Percentiles rank a stretch among this genome's conserved stretches.
Conservation (phyloP, 2,797 vertebrate species). For the Xyrichtys novacula region DNA sequence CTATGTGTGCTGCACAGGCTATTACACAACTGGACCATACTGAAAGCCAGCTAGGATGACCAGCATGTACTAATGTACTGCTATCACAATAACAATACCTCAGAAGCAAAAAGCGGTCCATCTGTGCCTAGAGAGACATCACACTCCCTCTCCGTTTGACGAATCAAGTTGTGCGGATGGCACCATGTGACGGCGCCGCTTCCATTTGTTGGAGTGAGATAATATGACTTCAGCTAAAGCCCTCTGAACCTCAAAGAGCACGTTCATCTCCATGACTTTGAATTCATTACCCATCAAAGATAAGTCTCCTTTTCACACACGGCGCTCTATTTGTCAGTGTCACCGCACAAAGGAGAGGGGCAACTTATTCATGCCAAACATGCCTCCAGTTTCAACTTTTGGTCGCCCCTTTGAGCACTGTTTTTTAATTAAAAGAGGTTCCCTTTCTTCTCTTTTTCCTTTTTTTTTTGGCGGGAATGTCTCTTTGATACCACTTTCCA, state of each 20-base stretch:
- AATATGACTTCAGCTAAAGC: slow-evolving; percentile 82
- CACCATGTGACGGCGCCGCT: slow-evolving; percentile 69
- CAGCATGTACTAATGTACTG: slow-evolving; percentile 56
- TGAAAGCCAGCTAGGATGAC: slow-evolving; percentile 51
- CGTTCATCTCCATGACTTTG: slow-evolving; percentile 87
- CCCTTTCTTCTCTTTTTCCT: slow-evolving; percentile 76
- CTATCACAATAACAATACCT: slow-evolving; percentile 62
- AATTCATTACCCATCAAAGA: slow-evolving; percentile 88
- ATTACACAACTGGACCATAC: slow-evolving; percentile 63
- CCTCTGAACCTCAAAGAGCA: slow-evolving; percentile 85
- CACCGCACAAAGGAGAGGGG: slow-evolving; percentile 84
- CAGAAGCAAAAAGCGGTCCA: slow-evolving; percentile 45
- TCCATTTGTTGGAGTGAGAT: slow-evolving; percentile 81
- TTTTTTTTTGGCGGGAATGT: slow-evolving; percentile 67
- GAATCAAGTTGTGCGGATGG: slow-evolving; percentile 60
- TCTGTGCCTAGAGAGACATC: slow-evolving; percentile 55
- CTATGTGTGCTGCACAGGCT: slow-evolving; percentile 56
- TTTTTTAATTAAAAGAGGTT: slow-evolving; percentile 87
- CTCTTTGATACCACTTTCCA: slow-evolving; percentile 80
- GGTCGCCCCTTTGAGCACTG: slow-evolving; percentile 80
- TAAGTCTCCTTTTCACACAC: slow-evolving; percentile 84
- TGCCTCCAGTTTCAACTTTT: slow-evolving; percentile 86
- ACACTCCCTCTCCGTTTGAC: slow-evolving; percentile 41
- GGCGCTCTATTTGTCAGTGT: slow-evolving; percentile 88
- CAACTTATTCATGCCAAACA: slow-evolving; percentile 89